Evolutionary conservation across 2,797 vertebrate genomes (phyloP), one percentile per base, ranked within the genome.

Genomic region (Enteromius anoplus): DNA sequence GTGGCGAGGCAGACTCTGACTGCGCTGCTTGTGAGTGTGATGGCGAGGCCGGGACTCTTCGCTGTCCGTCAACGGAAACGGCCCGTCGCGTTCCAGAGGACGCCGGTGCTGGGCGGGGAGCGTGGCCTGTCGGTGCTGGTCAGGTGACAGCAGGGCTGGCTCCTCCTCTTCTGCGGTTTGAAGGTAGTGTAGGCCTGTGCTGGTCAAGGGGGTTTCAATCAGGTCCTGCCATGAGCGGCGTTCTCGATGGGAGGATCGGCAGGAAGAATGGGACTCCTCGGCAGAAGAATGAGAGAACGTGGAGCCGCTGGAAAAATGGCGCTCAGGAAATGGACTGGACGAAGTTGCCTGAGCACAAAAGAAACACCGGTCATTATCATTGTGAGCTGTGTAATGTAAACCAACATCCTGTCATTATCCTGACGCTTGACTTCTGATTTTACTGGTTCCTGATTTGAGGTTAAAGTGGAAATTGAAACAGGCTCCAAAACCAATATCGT

Each of bases 141-240:
- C 94, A 0, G 92, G 93, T 2, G 93, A 94, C 88, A 93, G 88
- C 0, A 87, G 89, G 0, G 89, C 76, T 4, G 75, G 85, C 83
- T 88, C 85, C 68, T 88, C 88, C 4, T 75, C 75, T n/a, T 84
- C 75, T 14, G 94, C 90, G 3, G 95, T 96, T 91, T 96, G 95
- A 47, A 96, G 92, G 88, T 96, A 93, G 75, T 96, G 95, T 62
- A 96, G 93, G 12, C 95, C 95, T 19, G 95, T 94, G 78, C 95
- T 95, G 85, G 94, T 96, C 17, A 96, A 55, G 0, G 94, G 95
- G 3, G 94, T 95, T 88, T 96, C 95, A 49, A 96, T 95, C 65
- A 96, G 93, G 79, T 95, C 95, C 90, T 96, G 94, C 95, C 95
- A 96, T 0, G 95, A 96, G 32, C 93, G 94, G 0, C 93, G 90